Conservation (phyloP, 2,113 vertebrate genomes). For the Perca flavescens region DNA sequence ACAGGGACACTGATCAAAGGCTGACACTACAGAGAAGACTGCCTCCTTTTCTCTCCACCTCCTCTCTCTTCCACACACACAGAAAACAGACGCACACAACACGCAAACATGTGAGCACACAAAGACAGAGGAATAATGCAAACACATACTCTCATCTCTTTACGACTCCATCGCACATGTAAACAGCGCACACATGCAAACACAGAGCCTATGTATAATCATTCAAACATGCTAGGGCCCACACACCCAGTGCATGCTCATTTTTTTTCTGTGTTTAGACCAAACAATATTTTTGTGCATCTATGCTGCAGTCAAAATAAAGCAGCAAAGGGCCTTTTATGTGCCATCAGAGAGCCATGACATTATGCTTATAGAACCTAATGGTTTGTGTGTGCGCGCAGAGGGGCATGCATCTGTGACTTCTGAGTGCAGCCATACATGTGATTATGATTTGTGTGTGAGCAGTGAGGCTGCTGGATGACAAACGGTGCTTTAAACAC, state of each 20-base stretch:
- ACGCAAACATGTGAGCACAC: not conserved
- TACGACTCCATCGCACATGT: not conserved
- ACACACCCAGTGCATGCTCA: not conserved
- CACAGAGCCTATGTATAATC: constrained; percentile 4
- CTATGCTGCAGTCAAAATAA: constrained; percentile 1
- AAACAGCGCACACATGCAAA: constrained; percentile 3
- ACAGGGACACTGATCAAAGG: constrained; percentile 73
- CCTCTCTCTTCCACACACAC: constrained; percentile 39
- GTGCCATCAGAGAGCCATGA: constrained; percentile 7
- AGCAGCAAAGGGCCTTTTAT: constrained; percentile 16
- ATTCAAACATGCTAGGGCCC: not conserved
- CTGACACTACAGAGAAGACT: constrained; percentile 74
- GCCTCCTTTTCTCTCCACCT: constrained; percentile 54
- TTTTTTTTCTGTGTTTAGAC: not conserved
- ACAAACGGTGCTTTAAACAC: constrained; percentile 14
- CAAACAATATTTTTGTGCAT: not conserved
- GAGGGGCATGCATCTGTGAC: constrained; percentile 2
- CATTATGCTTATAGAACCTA: not conserved
- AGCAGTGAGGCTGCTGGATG: constrained; percentile 22
- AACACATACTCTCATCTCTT: not conserved
- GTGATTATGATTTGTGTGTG: constrained; percentile 36
- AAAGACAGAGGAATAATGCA: constrained; percentile 25
- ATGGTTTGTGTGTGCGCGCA: constrained; percentile 2
- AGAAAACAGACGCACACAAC: constrained; percentile 22
- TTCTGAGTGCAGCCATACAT: constrained; percentile 15